These are phyloP conservation scores for Cartodere bifasciata DNA, from an alignment of 2,888 invertebrate species.

Conservation along the genomic window DNA sequence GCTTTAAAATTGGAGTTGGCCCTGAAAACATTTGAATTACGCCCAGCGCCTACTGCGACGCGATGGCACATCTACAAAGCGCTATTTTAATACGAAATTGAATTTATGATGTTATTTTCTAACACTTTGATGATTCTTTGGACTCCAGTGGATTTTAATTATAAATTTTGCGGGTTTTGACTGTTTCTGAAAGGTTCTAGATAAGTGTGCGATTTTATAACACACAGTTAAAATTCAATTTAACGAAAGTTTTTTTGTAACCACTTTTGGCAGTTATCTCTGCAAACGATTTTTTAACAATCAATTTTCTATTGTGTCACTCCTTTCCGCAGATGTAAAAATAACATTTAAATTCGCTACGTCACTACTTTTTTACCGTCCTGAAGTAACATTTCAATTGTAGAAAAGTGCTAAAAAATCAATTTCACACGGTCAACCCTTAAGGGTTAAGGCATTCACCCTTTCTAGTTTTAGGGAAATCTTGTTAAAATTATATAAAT, in stretches of 20 bases:
- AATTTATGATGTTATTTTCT: conserved; percentile 31
- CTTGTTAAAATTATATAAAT: conserved; percentile 29
- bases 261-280: no score
- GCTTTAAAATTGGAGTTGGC: conserved; percentile 23
- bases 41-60: conserved; percentile 22
- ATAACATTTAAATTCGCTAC: no score
- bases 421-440: conserved; percentile 29
- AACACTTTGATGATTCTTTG: conserved; percentile 32
- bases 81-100: conserved; percentile 32
- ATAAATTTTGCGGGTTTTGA: conserved; percentile 22
- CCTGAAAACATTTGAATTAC: conserved; percentile 20
- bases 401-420: conserved; percentile 14
- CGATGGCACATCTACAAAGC: conserved; percentile 26
- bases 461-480: conserved; percentile 21
- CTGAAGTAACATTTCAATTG: no score
- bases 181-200: conserved; percentile 23
- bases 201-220: no score
- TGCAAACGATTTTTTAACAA: no score
- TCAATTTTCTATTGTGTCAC: no score
- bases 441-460: conserved; percentile 23
- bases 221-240: no score
- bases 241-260: no score
- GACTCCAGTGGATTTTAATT: conserved; percentile 33
- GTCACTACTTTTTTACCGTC: no score
- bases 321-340: no score